A percentile compares a stretch with the other conserved stretches of the same genome.
Evolutionary conservation across 2,888 invertebrate species (phyloP).

Genomic region (Drosophila ezoana): DNA sequence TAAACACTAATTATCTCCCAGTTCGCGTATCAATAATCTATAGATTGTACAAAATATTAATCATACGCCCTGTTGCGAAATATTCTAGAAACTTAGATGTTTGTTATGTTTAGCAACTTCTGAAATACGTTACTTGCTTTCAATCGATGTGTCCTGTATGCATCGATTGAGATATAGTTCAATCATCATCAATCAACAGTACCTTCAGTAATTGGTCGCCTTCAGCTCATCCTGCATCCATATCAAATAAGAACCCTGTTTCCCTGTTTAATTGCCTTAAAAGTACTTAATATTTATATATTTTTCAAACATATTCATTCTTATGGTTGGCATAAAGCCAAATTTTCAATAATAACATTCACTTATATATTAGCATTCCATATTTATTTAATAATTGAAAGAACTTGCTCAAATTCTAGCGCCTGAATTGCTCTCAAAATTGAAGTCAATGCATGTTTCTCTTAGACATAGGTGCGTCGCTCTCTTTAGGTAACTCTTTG

Average conservation of each 20-base stretch:
- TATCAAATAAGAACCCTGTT: too few relatives aligned
- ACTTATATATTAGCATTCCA: background rate
- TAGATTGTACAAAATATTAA: slow-evolving; percentile 2
- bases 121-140: too few relatives aligned
- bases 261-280: too few relatives aligned
- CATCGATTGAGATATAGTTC: too few relatives aligned
- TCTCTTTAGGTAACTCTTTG: slow-evolving; percentile 22
- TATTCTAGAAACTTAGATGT: background rate
- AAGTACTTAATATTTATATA: too few relatives aligned
- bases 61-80: background rate
- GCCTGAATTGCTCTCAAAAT: background rate
- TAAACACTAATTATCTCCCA: background rate
- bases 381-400: too few relatives aligned
- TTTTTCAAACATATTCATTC: too few relatives aligned
- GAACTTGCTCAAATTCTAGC: too few relatives aligned
- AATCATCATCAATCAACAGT: too few relatives aligned
- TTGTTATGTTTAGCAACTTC: background rate
- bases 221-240: too few relatives aligned
- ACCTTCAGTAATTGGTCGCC: too few relatives aligned
- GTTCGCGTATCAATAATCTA: slow-evolving; percentile 1
- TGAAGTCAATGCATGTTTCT: slow-evolving; percentile 4
- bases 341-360: background rate
- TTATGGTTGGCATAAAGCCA: background rate
- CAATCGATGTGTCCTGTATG: too few relatives aligned
- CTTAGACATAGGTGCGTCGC: slow-evolving; percentile 6